Conservation (phyloP, 2,888 invertebrate genomes). For the Seira ritae region DNA sequence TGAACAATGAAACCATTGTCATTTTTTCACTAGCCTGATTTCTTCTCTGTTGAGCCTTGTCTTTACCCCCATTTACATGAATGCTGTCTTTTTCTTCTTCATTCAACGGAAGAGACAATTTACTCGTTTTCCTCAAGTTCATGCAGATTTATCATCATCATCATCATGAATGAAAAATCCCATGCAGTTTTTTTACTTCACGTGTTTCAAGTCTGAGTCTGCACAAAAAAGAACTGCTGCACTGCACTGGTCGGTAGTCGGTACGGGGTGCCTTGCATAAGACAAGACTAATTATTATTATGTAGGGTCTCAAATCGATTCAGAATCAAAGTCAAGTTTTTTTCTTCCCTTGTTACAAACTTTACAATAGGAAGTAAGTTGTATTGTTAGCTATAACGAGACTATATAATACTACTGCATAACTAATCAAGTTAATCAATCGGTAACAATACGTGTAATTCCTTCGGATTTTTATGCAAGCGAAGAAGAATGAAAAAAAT, state of each 20-base stretch:
- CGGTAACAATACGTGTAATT: not conserved
- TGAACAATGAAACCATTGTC: not conserved
- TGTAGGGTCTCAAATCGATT: not conserved
- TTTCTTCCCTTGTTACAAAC: no score
- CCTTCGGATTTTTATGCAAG: not conserved
- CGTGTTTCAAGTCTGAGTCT: no score
- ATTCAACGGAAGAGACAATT: conserved; percentile 55
- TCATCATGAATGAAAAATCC: not conserved
- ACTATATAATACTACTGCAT: not conserved
- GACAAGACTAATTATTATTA: no score
- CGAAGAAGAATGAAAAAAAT: no score
- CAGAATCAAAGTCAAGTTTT: not conserved
- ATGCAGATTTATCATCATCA: no score
- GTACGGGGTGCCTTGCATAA: not conserved
- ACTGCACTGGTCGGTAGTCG: no score
- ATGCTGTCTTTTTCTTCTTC: conserved; percentile 33
- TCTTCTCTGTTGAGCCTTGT: conserved; percentile 28
- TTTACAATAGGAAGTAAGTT: not conserved
- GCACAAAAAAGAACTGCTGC: no score
- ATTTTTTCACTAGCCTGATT: conserved; percentile 40
- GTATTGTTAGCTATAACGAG: not conserved
- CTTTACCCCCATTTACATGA: not conserved
- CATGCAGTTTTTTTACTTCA: not conserved
- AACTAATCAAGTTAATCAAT: not conserved
- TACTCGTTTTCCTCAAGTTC: conserved; percentile 5